Percentiles rank a stretch among this genome's conserved stretches.
phyloP scores from a whole-genome alignment of 1,140 invertebrate genomes.

The Andricus grossulariae region DNA sequence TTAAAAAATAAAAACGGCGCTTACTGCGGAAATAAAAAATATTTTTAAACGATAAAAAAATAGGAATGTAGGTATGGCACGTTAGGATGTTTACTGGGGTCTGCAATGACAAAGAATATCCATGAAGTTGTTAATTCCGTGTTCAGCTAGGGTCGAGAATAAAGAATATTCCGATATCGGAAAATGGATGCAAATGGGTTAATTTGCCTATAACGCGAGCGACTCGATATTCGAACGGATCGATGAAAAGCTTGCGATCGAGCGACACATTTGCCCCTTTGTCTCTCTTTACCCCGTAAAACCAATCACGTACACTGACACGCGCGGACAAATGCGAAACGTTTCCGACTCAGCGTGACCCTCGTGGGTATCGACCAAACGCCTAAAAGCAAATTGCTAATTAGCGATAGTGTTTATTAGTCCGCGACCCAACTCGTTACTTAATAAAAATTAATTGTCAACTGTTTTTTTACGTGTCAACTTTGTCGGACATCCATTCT shows the following conservation, averaged over 20 bases:
- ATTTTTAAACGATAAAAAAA: not conserved
- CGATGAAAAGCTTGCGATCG: conserved; percentile 24
- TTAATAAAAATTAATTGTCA: too few relatives aligned
- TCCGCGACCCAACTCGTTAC: not conserved
- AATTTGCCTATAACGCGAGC: conserved; percentile 19
- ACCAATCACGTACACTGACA: conserved; percentile 12
- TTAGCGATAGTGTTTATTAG: conserved; percentile 9
- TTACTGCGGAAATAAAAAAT: too few relatives aligned
- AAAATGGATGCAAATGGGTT: conserved; percentile 4
- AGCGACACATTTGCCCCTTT: not conserved
- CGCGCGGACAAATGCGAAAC: not conserved
- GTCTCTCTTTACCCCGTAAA: not conserved
- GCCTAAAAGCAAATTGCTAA: conserved; percentile 15
- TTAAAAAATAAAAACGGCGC: too few relatives aligned
- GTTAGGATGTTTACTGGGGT: not conserved
- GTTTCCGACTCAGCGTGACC: conserved; percentile 1
- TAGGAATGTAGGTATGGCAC: not conserved
- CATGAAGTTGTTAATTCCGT: conserved; percentile 1
- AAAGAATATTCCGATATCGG: conserved; percentile 16
- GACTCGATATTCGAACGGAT: conserved; percentile 11
- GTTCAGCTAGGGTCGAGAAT: not conserved
- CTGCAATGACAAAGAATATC: not conserved
- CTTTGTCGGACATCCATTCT: too few relatives aligned
- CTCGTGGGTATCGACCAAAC: not conserved
- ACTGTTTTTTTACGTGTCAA: too few relatives aligned